A percentile compares a stretch with the other conserved stretches of the same genome.
These are phyloP conservation scores for Alethe castanea DNA, from an alignment of 2,113 vertebrate species.

Conservation along the genomic window DNA sequence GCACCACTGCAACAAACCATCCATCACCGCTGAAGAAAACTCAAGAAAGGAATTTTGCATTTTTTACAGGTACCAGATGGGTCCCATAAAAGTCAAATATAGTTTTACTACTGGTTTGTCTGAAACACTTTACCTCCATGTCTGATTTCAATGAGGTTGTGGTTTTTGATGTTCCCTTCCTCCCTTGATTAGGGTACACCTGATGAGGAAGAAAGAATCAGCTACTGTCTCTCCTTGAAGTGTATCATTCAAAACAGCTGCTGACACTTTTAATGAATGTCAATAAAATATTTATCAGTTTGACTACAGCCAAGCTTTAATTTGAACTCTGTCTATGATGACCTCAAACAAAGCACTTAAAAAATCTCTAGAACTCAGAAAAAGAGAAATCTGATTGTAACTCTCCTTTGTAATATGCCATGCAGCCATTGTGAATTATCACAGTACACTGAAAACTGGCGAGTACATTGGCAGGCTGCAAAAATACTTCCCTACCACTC, in stretches of 20 bases:
- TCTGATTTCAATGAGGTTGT: not conserved
- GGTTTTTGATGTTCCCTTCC: not conserved
- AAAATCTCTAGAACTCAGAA: not conserved
- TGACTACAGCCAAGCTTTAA: not conserved
- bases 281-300: conserved; percentile 25
- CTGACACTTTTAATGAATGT: not conserved
- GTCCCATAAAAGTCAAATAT: not conserved
- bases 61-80: not conserved
- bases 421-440: not conserved
- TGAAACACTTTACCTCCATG: not conserved
- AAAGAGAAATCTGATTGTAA: not conserved
- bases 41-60: not conserved
- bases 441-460: not conserved
- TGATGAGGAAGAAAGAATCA: not conserved
- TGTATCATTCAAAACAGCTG: not conserved
- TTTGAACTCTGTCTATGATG: not conserved
- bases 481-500: not conserved
- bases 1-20: not conserved
- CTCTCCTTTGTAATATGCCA: not conserved
- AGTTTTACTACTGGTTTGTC: not conserved
- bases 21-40: not conserved
- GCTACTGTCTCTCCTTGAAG: not conserved
- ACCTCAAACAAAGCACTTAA: not conserved
- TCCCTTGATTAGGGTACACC: not conserved
- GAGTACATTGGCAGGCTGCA: not conserved